Base-by-base conservation (phyloP, 2,888 invertebrate genomes). In the Microplitis manilae region DNA sequence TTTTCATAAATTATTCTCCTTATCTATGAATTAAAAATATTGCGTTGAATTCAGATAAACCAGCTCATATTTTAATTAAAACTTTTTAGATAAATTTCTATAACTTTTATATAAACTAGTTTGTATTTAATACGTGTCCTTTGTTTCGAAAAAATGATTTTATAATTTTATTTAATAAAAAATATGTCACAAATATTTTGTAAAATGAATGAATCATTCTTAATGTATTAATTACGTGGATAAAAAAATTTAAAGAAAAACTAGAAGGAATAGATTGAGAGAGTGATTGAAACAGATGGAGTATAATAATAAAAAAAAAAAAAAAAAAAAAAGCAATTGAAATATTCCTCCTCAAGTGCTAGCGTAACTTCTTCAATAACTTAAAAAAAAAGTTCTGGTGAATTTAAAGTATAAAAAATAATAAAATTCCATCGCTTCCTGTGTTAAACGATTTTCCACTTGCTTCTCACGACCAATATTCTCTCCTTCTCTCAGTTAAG, bases 291-390 rank as follows among this genome's bases (percentile, higher is more conserved):
- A 50, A 50, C 13, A 50, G 13, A 9, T 13, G 8, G 13, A 8
- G 6, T 13, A 13, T 50, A 13, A 50, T 13, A 50, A 50, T 9
- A 64, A 64, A 9, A 9, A 7, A 20, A 65, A 65, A 9, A 20
- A 65, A 64, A 64, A 9, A 9, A 7, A 20, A 65, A 65, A 9
- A 20, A 65, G 61, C 17, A 20, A 65, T 20, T 20, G 30, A 20
- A 30, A 59, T 59, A 61, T 39, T 74, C 13, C 60, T 68, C 30
- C 41, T 68, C 61, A n/a, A 41, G 68, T 40, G 61, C 40, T 61
- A 74, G 68, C 68, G 68, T 60, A 74, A 74, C 68, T 74, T 60
- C 74, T 73, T 39, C n/a, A 62, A 38, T 59, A 70, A 62, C 38
- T 15, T 30, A 15, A 39, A 65, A 67, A 50, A 65, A 67, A 50